Base-by-base conservation (phyloP, 2,888 invertebrate genomes). In the Zygothrica quintamaculata region DNA sequence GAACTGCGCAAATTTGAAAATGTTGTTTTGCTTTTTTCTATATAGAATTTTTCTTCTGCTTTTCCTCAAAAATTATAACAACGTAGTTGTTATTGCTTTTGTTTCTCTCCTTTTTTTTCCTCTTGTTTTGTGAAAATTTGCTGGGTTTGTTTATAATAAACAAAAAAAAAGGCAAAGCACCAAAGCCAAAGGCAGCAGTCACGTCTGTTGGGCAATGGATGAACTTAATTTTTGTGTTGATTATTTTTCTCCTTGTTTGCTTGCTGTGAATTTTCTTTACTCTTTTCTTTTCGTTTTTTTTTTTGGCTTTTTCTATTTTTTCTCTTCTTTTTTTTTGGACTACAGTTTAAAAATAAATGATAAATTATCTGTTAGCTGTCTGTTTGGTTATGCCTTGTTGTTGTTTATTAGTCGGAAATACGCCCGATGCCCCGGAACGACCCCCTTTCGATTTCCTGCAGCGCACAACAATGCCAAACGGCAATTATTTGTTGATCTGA, bases 271-370 rank as follows among this genome's bases (percentile, higher is more conserved):
- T 22, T 25, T 47, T 7, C 22, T 4, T 26, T 15, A 8, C 42
- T 33, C 11, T 48, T 33, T 42, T 40, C 48, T 55, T 59, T 36
- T 53, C 37, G 44, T 69, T 50, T 5, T 1, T 50, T 11, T 37
- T 52, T 40, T 58, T 48, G 37, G 9, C 43, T 39, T 18, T 31
- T 7, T 6, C 46, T 39, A 39, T 6, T 34, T 43, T 44, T n/a
- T 11, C 31, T 52, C 13, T 16, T 22, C 50, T 43, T 42, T 50
- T 15, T 46, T 52, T 43, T 46, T 61, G 65, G 60, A 65, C 72
- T 75, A 56, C 57, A 66, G 81, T 86, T 86, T 86, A 84, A 81
- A 84, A 84, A 84, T 86, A 84, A 84, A 84, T 78, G 70, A 86
- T 80, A 86, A 84, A 86, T 86, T 81, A 81, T 84, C 84, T 86